phyloP scores from a whole-genome alignment of 2,888 invertebrate genomes.

The Tachina grossa region DNA sequence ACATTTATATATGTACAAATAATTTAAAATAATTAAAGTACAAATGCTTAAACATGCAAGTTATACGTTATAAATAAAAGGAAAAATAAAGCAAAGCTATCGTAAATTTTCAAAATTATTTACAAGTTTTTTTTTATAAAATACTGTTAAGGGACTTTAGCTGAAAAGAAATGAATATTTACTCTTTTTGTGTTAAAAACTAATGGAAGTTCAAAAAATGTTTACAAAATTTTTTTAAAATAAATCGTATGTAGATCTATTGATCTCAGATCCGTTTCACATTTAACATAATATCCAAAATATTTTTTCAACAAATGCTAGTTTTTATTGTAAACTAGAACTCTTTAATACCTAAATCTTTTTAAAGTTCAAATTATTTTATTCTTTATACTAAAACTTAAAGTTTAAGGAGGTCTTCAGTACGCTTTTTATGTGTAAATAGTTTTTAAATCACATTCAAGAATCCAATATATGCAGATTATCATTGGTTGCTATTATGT shows the following conservation, averaged over 20 bases:
- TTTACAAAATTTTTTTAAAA: constrained; percentile 9
- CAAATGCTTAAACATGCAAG: constrained; percentile 27
- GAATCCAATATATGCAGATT: neutral
- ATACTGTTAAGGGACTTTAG: constrained; percentile 55
- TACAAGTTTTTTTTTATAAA: constrained; percentile 31
- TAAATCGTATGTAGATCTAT: neutral
- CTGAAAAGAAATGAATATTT: neutral
- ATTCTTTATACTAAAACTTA: constrained; percentile 63
- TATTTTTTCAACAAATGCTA: constrained; percentile 40
- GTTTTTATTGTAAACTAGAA: constrained; percentile 48
- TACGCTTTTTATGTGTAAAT: constrained; percentile 69
- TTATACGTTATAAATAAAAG: neutral
- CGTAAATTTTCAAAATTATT: neutral
- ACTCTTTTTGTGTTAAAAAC: neutral
- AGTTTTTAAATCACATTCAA: constrained; percentile 22
- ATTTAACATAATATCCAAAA: too few relatives aligned
- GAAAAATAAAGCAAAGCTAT: constrained; percentile 4
- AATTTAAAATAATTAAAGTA: constrained; percentile 52
- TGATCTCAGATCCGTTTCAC: too few relatives aligned
- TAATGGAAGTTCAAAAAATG: constrained; percentile 64
- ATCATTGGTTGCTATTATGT: constrained; percentile 63
- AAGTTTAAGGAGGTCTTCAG: constrained; percentile 73
- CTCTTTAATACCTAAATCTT: constrained; percentile 59
- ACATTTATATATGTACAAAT: constrained; percentile 55
- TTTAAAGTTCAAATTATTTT: constrained; percentile 21